Evolutionary conservation across 2,113 vertebrate genomes (phyloP), one percentile per base, ranked within the genome.

Genomic region (Loxodonta africana): DNA sequence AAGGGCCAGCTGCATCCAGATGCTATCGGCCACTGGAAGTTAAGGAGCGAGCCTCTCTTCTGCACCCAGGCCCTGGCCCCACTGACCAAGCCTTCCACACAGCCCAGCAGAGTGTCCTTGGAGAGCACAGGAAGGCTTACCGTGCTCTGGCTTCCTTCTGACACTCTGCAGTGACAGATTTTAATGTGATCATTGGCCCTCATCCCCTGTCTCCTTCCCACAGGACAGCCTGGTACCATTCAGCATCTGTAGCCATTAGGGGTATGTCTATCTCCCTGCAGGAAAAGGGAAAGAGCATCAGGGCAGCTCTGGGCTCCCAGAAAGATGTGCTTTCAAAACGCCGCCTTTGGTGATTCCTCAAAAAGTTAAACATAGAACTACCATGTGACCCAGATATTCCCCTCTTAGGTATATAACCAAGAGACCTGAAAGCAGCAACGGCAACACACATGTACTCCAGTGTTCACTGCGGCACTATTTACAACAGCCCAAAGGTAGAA

Each of bases 81-180:
- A 5, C 12, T 1, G 25, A 53, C 1, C 1, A 1, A 63, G 69
- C 33, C 44, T 46, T 60, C 76, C 44, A 37, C 26, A 71, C 8
- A 17, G 10, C 28, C n/a, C 1, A 14, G 53, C 53, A 57, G 76
- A 73, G 48, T 30, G 44, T 57, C 71, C 26, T 3, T 20, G 5
- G 15, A 12, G 37, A 67, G 37, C 23, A 33, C 0, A 2, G 1
- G 44, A 57, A 37, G 85, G 62, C 37, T n/a, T 3, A 0, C 2
- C 3, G 25, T 26, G 28, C 9, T 44, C 62, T 53, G 62, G 23
- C 33, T 57, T 71, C 93, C 92, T 30, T 12, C 80, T 62, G 37
- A 28, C 1, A 0, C 3, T 76, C 0, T 21, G 71, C 1, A 57
- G 33, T 0, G 8, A 37, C 20, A 23, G 74, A 82, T 37, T 74